phyloP scores from a whole-genome alignment of 2,797 vertebrate genomes.

The Liasis olivaceus region DNA sequence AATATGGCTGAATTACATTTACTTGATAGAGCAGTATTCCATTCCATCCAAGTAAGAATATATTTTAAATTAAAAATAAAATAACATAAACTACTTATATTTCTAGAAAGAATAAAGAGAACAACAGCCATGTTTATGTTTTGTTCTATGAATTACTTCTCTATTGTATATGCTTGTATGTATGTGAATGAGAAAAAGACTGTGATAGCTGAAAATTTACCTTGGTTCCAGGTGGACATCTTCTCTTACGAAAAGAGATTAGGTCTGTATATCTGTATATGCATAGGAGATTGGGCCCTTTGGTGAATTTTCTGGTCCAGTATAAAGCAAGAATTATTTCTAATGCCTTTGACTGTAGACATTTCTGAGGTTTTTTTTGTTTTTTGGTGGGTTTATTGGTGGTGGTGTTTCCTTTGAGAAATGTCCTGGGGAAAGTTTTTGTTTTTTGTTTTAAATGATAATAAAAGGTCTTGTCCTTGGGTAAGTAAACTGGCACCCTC shows the following conservation, averaged over 20 bases:
- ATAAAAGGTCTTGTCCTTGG: not conserved
- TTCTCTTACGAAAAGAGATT: not conserved
- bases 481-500: not conserved
- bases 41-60: not conserved
- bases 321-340: not conserved
- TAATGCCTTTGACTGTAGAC: not conserved
- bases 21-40: not conserved
- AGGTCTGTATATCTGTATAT: not conserved
- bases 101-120: not conserved
- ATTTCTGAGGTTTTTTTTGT: not conserved
- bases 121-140: not conserved
- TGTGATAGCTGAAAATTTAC: not conserved
- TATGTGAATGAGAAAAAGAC: not conserved
- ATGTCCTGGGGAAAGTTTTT: not conserved
- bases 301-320: not conserved
- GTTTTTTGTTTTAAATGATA: not conserved
- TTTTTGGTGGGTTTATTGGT: not conserved
- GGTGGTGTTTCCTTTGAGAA: not conserved
- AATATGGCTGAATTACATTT: conserved; percentile 5
- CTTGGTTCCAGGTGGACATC: not conserved
- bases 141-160: not conserved
- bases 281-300: not conserved
- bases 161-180: not conserved
- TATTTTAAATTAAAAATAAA: not conserved
- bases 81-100: not conserved